These are phyloP conservation scores for Melanaphis sacchari DNA, from an alignment of 1,140 invertebrate genomes.

Conservation along the genomic window DNA sequence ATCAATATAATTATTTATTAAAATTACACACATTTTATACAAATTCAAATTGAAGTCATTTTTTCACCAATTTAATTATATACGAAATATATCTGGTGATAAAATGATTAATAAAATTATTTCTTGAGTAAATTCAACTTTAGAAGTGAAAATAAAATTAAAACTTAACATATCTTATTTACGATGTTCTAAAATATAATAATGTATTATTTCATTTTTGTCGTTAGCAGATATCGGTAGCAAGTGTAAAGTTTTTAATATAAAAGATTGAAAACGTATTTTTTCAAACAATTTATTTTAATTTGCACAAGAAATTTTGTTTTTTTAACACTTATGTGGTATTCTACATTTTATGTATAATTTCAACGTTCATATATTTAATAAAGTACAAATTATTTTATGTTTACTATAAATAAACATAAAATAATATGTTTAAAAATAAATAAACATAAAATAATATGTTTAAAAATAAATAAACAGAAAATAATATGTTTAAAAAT, in stretches of 20 bases:
- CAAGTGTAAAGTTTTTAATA: neutral
- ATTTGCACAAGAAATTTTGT: neutral
- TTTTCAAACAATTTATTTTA: neutral
- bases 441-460: slow-evolving; percentile 1
- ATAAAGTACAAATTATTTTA: neutral
- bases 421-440: slow-evolving; percentile 19
- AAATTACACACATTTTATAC: neutral
- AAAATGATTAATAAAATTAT: neutral
- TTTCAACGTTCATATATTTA: neutral
- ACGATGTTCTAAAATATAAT: neutral
- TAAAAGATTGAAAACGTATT: neutral
- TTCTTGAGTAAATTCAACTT: neutral
- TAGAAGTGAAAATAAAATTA: neutral
- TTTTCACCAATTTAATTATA: neutral
- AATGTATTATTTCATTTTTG: neutral
- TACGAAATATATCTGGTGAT: neutral
- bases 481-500: too few species aligned
- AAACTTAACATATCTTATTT: neutral
- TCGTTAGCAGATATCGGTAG: neutral
- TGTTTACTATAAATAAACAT: neutral
- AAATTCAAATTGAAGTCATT: neutral
- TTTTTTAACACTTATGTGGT: neutral
- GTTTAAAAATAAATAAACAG: slow-evolving; percentile 38
- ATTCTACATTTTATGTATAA: neutral
- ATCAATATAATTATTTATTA: neutral